Base-by-base conservation (phyloP, 2,888 invertebrate species). In the Piscicola geometra region DNA sequence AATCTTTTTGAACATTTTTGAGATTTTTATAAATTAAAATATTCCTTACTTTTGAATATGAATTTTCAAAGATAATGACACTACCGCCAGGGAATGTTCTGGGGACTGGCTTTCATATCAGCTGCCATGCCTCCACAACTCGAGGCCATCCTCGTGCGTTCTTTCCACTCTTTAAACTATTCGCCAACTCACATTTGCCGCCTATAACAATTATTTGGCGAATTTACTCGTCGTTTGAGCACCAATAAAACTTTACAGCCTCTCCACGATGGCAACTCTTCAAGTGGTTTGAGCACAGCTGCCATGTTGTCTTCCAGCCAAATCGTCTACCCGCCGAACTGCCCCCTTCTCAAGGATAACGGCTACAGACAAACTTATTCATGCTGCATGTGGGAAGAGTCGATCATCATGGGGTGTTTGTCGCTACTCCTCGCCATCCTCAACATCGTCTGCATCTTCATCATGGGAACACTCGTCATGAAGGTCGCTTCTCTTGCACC, bases 391-490 rank as follows among this genome's bases (percentile, higher is more conserved):
- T 90, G 92, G 1, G 89, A 89, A 47, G 93, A 93, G 84, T 91
- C 91, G 82, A 89, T 90, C 73, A 88, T 91, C 77, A 90, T 92
- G 82, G 93, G 92, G 33, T 89, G 91, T 76, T 90, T 93, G 75
- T 92, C 92, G 82, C 90, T 91, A 76, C 89, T 91, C 79, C 85
- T 93, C 73, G 92, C 92, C 1, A 87, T 92, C 71, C 89, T 93
- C 50, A 93, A 93, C 85, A 92, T 93, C 77, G 88, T 90, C 82
- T 92, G 92, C 85, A 93, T 93, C 82, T 91, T 92, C 83, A 88
- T 91, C 81, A 91, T 91, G 72, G 92, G 92, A 1, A 89, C 92
- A 81, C 88, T 91, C 78, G 90, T 92, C 78, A 86, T 93, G 52
- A 79, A 79, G 78, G 79, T 78, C 12, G 3, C 50, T 25, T 32